Conservation (phyloP, 2,113 vertebrate genomes). For the Rana temporaria region DNA sequence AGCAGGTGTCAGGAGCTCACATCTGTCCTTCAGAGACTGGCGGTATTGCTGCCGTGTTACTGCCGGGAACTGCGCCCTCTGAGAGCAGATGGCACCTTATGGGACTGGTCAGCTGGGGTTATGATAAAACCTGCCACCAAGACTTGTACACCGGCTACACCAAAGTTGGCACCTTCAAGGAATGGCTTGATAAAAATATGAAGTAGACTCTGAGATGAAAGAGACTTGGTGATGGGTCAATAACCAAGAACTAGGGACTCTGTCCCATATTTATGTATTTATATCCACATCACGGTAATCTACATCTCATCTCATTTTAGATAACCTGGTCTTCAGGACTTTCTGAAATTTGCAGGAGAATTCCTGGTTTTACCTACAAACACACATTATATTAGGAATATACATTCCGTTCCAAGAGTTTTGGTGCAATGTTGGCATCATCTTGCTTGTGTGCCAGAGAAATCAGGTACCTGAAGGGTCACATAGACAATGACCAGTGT, state of each 20-base stretch:
- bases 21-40: conserved; percentile 97
- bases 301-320: background rate
- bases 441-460: no score
- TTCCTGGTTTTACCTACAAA: no score
- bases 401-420: no score
- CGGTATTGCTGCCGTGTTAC: conserved; percentile 84
- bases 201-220: conserved; percentile 75
- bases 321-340: no score
- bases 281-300: background rate
- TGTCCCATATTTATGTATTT: conserved; percentile 29
- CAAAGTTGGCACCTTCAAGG: conserved; percentile 85
- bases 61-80: conserved; percentile 70
- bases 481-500: no score
- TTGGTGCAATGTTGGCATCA: no score
- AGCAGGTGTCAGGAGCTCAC: conserved; percentile 73
- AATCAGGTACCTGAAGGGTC: no score
- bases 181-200: conserved; percentile 94
- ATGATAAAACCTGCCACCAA: conserved; percentile 86
- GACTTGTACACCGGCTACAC: conserved; percentile 92
- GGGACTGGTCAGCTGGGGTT: conserved; percentile 95
- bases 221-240: no score
- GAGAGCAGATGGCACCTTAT: conserved; percentile 85
- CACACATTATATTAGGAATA: no score
- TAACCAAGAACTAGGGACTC: background rate
- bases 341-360: no score